Evolutionary conservation across 2,113 vertebrate species (phyloP), one percentile per base, ranked within the genome.

Genomic region (Cyprinodon variegatus): DNA sequence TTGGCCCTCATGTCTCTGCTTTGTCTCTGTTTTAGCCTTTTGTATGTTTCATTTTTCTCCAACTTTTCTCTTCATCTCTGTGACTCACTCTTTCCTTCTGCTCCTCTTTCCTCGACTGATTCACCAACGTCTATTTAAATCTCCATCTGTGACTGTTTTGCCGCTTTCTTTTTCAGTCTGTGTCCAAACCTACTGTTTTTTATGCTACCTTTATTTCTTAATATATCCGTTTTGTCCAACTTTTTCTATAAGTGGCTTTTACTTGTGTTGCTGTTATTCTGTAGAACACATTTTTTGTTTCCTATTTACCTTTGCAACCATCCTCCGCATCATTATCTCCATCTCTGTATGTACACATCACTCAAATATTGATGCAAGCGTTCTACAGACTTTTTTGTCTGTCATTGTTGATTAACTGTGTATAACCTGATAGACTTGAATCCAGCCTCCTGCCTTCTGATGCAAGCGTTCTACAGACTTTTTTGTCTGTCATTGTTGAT

Each of bases 101-200:
- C 83, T 81, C 77, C 62, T 79, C 78, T 85, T 83, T 86, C 83
- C 79, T 74, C 4, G 17, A 76, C 88, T 91, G 89, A 87, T 84
- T 91, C 86, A 88, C 77, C 74, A 68, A 12, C 71, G 83, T 78
- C 85, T 85, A 83, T 86, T 88, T 89, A 83, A 82, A 82, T 85
- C 87, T 86, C 81, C 37, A 69, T 61, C 64, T 77, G 63, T 8
- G 72, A 72, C 82, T 79, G 7, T 68, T 70, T 82, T 81, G 70
- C 79, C 63, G 53, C 68, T 79, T 70, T 75, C 61, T 78, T 71
- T 84, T 73, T 81, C 72, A 82, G 80, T 85, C 76, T 79, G 3
- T 74, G 69, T 80, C 68, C 53, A 80, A 14, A 65, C 75, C 79
- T 43, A 12, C 70, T 68, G 14, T 50, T 88, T 64, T 78, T 43